Conservation (phyloP, 2,113 vertebrate species). For the Percina caprodes region DNA sequence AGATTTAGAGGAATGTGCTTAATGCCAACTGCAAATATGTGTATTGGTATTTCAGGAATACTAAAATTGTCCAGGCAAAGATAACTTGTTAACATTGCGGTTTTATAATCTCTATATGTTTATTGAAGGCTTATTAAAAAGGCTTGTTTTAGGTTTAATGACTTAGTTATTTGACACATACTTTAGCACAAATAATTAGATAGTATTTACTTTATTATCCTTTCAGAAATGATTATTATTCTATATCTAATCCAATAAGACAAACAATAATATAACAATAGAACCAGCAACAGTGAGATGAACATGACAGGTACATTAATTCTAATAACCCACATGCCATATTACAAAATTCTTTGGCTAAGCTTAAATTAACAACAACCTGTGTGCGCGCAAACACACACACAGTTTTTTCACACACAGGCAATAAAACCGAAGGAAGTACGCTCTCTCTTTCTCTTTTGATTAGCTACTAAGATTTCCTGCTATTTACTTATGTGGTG, state of each 20-base stretch:
- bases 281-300: background rate
- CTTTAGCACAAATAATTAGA: background rate
- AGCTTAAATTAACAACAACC: background rate
- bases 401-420: no score
- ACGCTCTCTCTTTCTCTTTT: no score
- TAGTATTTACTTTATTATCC: background rate
- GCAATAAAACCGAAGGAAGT: background rate
- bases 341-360: background rate
- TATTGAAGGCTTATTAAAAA: background rate
- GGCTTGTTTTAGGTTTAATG: background rate
- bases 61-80: background rate
- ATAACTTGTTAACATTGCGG: background rate
- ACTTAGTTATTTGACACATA: background rate
- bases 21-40: slow-evolving; percentile 40
- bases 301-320: background rate
- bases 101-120: background rate
- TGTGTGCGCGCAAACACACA: background rate
- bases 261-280: background rate
- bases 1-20: slow-evolving; percentile 57
- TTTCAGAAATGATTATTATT: background rate
- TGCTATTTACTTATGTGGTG: background rate
- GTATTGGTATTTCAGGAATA: slow-evolving; percentile 25
- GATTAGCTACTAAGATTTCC: background rate
- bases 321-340: background rate
- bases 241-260: background rate